Conservation (phyloP, 1,140 invertebrate species). For the Pseudachorutes palmiensis region DNA sequence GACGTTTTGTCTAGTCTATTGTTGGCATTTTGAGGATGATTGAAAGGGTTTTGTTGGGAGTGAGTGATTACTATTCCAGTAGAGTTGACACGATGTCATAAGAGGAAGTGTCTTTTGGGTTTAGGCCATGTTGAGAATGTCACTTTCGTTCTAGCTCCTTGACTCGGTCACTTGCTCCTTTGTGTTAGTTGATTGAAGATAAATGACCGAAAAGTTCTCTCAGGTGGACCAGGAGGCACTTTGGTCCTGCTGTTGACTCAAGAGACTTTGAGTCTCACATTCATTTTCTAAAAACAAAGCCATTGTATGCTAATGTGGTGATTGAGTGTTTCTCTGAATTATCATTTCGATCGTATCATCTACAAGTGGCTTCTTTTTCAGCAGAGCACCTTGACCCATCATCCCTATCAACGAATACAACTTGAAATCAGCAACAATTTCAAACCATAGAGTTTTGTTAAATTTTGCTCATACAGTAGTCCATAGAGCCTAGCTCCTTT, state of each 20-base stretch:
- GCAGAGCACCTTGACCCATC: background rate
- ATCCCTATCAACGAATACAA: too few species aligned
- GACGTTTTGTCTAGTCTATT: background rate
- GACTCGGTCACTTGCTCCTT: background rate
- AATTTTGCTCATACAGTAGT: too few species aligned
- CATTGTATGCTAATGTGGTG: conserved; percentile 12
- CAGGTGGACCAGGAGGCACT: background rate
- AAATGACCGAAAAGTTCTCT: background rate
- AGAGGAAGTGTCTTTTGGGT: background rate
- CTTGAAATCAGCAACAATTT: too few species aligned
- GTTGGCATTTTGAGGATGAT: background rate
- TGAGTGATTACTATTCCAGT: background rate
- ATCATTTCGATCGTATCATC: too few species aligned
- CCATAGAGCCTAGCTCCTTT: too few species aligned
- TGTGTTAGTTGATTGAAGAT: conserved; percentile 1
- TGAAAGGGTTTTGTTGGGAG: background rate
- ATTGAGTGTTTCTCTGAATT: background rate
- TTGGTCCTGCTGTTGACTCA: background rate
- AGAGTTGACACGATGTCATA: background rate
- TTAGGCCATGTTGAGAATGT: background rate
- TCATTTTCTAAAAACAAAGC: background rate
- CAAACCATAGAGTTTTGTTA: too few species aligned
- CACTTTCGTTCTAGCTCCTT: background rate
- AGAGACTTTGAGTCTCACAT: background rate
- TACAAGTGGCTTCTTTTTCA: background rate